Conservation (phyloP, 1,140 invertebrate species). For the Eriocheir sinensis region DNA sequence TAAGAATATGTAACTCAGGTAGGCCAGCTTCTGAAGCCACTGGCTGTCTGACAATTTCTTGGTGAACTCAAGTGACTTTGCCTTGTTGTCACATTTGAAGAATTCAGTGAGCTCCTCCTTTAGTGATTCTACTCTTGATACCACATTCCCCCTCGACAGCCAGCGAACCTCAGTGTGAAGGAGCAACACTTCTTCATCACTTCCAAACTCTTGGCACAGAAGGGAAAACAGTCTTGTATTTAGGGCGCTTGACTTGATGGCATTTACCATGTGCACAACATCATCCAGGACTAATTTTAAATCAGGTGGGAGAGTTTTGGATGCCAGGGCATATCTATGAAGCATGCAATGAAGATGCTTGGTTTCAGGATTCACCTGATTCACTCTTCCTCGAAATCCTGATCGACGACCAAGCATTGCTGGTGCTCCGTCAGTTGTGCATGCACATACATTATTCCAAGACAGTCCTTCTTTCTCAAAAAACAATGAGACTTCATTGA, state of each 20-base stretch:
- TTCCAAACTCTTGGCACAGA: constrained; percentile 43
- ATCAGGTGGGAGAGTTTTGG: neutral
- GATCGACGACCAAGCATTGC: neutral
- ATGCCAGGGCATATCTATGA: neutral
- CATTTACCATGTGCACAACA: neutral
- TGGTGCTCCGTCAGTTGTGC: constrained; percentile 18
- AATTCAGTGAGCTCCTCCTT: constrained; percentile 56
- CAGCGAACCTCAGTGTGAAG: constrained; percentile 55
- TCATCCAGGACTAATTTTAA: neutral
- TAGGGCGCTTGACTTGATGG: neutral
- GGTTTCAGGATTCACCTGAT: constrained; percentile 29
- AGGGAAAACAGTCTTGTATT: neutral
- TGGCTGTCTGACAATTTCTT: constrained; percentile 57
- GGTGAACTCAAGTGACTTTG: constrained; percentile 55
- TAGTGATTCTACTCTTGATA: constrained; percentile 53
- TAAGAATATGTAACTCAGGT: constrained; percentile 26
- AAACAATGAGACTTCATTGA: neutral
- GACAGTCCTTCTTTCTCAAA: constrained; percentile 18
- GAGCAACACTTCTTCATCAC: constrained; percentile 52
- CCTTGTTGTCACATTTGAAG: constrained; percentile 44
- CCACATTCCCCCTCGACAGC: constrained; percentile 45
- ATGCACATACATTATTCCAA: constrained; percentile 28
- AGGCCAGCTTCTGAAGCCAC: constrained; percentile 53
- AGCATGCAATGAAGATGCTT: constrained; percentile 9
- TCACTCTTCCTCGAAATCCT: neutral